These are phyloP conservation scores for Acropora tenuis DNA, from an alignment of 64 coral and sea anemone genomes.

Conservation along the genomic window DNA sequence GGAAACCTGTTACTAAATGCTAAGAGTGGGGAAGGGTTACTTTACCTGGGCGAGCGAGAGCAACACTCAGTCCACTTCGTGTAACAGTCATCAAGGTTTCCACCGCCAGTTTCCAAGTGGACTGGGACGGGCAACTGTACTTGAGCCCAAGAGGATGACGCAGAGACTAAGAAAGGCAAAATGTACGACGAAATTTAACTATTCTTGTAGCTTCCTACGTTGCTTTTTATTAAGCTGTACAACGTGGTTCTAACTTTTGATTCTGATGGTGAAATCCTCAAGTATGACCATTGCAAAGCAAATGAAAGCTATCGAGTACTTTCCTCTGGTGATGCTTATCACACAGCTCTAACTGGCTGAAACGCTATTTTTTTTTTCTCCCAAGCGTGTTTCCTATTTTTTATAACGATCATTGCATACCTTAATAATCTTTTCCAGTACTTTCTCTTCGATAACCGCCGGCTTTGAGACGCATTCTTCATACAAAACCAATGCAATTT, in stretches of 20 bases:
- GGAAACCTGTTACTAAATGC: too few species aligned
- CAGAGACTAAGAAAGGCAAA: conserved; percentile 53
- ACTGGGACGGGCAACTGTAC: conserved; percentile 90
- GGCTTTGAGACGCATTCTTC: conserved; percentile 62
- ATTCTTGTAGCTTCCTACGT: not conserved
- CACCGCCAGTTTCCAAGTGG: conserved; percentile 94
- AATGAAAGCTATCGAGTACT: not conserved
- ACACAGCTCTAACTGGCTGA: not conserved
- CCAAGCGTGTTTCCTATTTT: too few species aligned
- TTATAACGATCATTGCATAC: conserved; percentile 19
- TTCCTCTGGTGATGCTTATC: not conserved
- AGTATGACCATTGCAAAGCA: not conserved
- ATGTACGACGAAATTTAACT: not conserved
- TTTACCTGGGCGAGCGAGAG: conserved; percentile 72
- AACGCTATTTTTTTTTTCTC: not conserved
- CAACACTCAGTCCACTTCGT: conserved; percentile 78
- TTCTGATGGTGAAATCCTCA: not conserved
- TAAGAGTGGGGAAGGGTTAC: too few species aligned
- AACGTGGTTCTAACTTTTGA: not conserved
- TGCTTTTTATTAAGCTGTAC: not conserved
- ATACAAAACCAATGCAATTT: conserved; percentile 76
- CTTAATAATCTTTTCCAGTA: conserved; percentile 89
- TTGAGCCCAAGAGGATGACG: conserved; percentile 85
- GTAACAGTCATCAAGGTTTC: conserved; percentile 89
- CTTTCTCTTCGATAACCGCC: conserved; percentile 92